These are phyloP conservation scores for Heliothis peltigera DNA, from an alignment of 2,888 invertebrate species.

Conservation along the genomic window DNA sequence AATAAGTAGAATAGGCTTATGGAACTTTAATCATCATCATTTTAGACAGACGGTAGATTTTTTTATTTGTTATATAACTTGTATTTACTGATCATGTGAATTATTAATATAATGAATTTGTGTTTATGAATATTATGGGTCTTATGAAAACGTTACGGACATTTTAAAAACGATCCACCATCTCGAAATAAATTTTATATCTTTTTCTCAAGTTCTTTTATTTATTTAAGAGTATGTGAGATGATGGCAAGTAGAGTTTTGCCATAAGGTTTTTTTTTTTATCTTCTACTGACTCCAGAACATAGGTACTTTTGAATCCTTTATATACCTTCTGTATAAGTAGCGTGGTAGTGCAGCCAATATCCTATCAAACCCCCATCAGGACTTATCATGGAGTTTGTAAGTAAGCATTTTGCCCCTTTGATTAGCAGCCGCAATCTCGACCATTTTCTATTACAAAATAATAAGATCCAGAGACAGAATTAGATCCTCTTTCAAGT, in stretches of 20 bases:
- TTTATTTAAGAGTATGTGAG: no score
- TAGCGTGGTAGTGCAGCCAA: no score
- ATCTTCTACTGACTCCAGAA: no score
- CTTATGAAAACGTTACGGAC: slow-evolving; percentile 10
- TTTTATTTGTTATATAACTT: slow-evolving; percentile 9
- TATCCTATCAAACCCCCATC: no score
- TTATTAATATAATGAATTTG: no score
- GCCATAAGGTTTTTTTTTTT: no score
- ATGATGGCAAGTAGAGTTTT: no score
- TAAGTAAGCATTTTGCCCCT: no score
- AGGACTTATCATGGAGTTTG: no score
- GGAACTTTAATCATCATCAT: neutral
- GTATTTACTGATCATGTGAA: slow-evolving; percentile 9
- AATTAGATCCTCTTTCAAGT: slow-evolving; percentile 15
- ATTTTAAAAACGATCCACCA: slow-evolving; percentile 13
- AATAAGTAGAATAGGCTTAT: neutral
- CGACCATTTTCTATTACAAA: neutral
- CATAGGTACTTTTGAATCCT: no score
- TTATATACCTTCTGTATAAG: no score
- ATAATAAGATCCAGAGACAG: neutral
- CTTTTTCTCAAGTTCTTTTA: neutral
- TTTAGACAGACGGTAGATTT: neutral
- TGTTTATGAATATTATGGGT: slow-evolving; percentile 10
- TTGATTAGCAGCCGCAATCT: no score
- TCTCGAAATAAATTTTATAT: slow-evolving; percentile 20